phyloP scores from a whole-genome alignment of 2,888 invertebrate genomes.

The Brachynemurus nebulosus region DNA sequence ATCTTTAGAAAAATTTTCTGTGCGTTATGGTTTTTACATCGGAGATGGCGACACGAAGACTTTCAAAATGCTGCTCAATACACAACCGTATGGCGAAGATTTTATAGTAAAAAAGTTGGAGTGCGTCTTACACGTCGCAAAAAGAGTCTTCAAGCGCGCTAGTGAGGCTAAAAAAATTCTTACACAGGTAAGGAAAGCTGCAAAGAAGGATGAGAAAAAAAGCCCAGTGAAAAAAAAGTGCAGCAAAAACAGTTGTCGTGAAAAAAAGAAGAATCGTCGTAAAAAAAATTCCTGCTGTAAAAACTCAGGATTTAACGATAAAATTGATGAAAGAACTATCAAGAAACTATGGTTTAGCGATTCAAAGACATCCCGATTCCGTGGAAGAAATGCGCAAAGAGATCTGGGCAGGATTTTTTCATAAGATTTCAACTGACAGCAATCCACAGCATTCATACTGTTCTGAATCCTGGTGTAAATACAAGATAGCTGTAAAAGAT shows the following conservation, averaged over 20 bases:
- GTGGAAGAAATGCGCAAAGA: constrained; percentile 17
- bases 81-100: constrained; percentile 16
- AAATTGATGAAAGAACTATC: constrained; percentile 20
- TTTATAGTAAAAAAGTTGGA: constrained; percentile 8
- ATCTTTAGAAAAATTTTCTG: constrained; percentile 6
- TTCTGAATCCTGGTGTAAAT: constrained; percentile 17
- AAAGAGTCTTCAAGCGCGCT: background rate
- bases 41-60: constrained; percentile 14
- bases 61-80: constrained; percentile 15
- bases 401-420: constrained; percentile 14
- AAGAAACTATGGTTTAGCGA: constrained; percentile 21
- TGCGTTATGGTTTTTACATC: constrained; percentile 16
- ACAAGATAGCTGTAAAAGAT: constrained; percentile 10
- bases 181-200: constrained; percentile 14
- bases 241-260: background rate
- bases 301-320: constrained; percentile 15
- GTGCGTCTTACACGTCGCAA: background rate
- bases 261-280: background rate
- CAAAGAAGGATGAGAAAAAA: constrained; percentile 13
- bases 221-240: background rate
- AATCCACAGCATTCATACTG: constrained; percentile 14
- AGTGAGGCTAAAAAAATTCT: constrained; percentile 6
- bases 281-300: constrained; percentile 17
- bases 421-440: constrained; percentile 11
- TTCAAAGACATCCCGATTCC: constrained; percentile 17